Base-by-base conservation (phyloP, 2,113 vertebrate species). In the Nycticorax nycticorax region DNA sequence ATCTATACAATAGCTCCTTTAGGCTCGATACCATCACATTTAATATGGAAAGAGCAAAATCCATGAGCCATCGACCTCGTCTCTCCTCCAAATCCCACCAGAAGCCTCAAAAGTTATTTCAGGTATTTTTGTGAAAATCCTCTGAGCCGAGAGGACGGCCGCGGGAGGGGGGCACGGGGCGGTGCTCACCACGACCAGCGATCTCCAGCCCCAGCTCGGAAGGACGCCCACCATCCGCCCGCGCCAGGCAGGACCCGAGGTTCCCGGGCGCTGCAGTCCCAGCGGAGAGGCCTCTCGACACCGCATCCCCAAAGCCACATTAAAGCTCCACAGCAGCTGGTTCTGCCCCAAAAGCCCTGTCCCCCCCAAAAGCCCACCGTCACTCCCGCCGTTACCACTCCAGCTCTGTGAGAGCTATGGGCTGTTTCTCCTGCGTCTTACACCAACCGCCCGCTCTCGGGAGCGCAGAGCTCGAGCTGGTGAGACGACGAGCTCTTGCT, bases 391-490 rank as follows among this genome's bases (percentile, higher is more conserved):
- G 41, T 43, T 43, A 6, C 15, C 41, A 43, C 41, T 43, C 14
- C 5, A 43, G 14, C 41, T 43, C 41, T 43, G 14, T 43, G 41
- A 43, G 41, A 15, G 41, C 41, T 6, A 43, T 43, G 14, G 14
- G 41, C 15, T 43, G 41, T 43, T 43, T 15, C 14, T 6, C 41
- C 41, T 15, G 15, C 41, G 15, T 43, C 41, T 43, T 6, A 15
- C 41, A 43, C 41, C 41, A 6, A 16, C 30, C 1, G 4, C 28
- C 0, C 8, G 27, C n/a, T 30, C 24, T 50, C 20, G 0, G 0
- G 52, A 35, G 13, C 0, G 1, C 71, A 21, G 19, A n/a, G 71
- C 62, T 59, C 10, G 1, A 9, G 55, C 1, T 5, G 4, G 12
- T 14, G n/a, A 20, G 41, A 48, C 39, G 14, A 30, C n/a, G 5